Conservation (phyloP, 2,797 vertebrate species). For the Anabas testudineus region DNA sequence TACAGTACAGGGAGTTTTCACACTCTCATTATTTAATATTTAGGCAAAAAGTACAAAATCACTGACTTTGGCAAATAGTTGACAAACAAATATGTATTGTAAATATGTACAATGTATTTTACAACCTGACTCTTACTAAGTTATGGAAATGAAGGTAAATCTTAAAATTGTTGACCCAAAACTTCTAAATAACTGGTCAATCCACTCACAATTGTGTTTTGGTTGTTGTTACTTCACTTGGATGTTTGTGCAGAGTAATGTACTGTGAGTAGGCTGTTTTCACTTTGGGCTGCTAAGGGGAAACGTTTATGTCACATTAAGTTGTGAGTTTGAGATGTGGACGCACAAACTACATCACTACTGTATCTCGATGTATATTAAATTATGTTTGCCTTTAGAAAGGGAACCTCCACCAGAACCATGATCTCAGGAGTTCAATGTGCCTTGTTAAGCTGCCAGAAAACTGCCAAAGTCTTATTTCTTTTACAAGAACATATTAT, state of each 20-base stretch:
- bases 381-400: too few relatives aligned
- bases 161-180: background rate
- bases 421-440: background rate
- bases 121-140: background rate
- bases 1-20: background rate
- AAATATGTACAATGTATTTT: background rate
- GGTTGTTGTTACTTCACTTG: background rate
- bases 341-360: background rate
- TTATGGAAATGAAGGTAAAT: background rate
- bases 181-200: background rate
- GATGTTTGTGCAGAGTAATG: background rate
- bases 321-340: too few relatives aligned
- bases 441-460: conserved; percentile 27
- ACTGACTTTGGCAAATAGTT: background rate
- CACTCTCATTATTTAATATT: background rate
- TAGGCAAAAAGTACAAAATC: background rate
- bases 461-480: conserved; percentile 4
- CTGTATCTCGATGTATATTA: too few relatives aligned
- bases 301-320: too few relatives aligned
- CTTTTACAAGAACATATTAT: conserved; percentile 1
- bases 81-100: background rate
- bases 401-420: background rate
- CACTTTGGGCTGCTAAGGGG: too few relatives aligned
- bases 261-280: too few relatives aligned
- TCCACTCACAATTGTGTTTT: background rate